These are phyloP conservation scores for Bos indicus DNA, from an alignment of 2,113 vertebrate species.

Conservation along the genomic window DNA sequence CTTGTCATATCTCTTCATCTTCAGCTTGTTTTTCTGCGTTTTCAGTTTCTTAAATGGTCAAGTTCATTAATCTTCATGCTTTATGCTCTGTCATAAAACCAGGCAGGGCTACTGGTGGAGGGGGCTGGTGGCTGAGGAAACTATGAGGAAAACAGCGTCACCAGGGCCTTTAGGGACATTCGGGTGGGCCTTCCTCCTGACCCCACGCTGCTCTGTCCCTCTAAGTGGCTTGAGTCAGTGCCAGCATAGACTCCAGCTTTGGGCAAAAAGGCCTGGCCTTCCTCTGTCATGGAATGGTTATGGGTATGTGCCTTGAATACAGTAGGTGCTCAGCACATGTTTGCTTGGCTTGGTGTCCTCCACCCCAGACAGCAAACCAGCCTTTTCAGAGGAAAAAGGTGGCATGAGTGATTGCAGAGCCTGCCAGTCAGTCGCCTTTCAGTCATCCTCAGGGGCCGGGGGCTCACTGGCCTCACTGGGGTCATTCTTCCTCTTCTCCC, in stretches of 20 bases:
- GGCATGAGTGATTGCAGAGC: background rate
- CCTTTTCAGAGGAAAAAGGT: background rate
- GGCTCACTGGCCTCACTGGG: background rate
- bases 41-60: background rate
- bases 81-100: constrained; percentile 2
- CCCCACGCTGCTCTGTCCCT: background rate
- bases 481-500: background rate
- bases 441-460: background rate
- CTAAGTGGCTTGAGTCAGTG: background rate
- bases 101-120: background rate
- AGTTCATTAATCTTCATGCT: background rate
- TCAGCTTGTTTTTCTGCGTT: background rate
- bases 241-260: background rate
- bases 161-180: background rate
- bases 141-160: background rate
- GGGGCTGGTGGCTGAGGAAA: background rate
- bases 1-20: background rate
- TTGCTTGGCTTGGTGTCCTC: background rate
- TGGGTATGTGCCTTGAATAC: background rate
- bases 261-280: background rate
- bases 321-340: background rate
- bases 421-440: background rate
- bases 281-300: too few relatives aligned
- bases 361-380: background rate
- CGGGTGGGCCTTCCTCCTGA: background rate